Evolutionary conservation across 2,797 vertebrate species (phyloP).

Genomic region (Aplochiton taeniatus): DNA sequence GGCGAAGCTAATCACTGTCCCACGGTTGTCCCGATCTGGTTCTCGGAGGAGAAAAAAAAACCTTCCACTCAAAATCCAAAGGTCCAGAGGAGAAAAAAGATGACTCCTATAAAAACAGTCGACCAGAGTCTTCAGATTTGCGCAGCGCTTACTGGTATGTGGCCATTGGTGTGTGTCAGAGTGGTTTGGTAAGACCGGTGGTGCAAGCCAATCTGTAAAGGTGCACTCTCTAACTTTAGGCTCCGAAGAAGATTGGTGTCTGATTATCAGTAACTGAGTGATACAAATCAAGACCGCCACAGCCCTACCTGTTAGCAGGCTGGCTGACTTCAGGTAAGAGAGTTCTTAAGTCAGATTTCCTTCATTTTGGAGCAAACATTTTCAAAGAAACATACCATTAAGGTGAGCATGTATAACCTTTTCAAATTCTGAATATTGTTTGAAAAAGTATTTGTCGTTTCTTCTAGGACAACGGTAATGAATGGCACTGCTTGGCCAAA

Average conservation of each 20-base stretch:
- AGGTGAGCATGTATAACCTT: no score
- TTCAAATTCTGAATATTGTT: no score
- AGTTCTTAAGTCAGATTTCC: no score
- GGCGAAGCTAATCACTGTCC: slow-evolving; percentile 40
- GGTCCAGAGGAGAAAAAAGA: neutral
- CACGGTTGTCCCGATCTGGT: neutral
- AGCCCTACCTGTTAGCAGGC: no score
- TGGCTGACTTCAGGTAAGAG: no score
- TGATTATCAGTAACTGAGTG: no score
- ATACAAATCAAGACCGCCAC: no score
- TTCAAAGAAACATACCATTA: no score
- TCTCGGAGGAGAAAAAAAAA: slow-evolving; percentile 30
- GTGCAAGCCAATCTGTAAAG: neutral
- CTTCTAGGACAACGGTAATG: slow-evolving; percentile 42
- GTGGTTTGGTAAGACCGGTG: neutral
- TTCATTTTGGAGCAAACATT: no score
- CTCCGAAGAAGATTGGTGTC: no score
- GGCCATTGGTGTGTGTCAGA: neutral
- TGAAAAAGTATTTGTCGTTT: neutral
- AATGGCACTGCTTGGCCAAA: neutral
- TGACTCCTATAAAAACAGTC: slow-evolving; percentile 40
- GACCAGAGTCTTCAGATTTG: neutral
- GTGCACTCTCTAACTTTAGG: no score
- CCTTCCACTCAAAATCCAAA: slow-evolving; percentile 23
- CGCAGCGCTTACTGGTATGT: neutral